Conservation (phyloP, 2,113 vertebrate species). For the Herpailurus yagouaroundi region DNA sequence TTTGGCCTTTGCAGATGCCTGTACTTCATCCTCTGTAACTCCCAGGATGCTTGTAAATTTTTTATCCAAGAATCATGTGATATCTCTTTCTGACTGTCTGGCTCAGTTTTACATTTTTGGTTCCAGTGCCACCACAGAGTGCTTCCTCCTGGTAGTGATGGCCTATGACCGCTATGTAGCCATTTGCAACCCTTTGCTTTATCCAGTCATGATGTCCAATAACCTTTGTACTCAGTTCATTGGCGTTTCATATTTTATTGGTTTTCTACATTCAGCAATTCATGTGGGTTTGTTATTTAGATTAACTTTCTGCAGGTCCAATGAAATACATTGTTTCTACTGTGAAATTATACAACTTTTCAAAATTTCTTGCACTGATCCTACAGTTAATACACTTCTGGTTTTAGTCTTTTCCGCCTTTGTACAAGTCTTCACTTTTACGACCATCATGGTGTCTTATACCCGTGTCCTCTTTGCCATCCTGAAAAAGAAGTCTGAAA, state of each 20-base stretch:
- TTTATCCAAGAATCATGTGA: not conserved
- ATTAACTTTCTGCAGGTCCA: slow-evolving; percentile 53
- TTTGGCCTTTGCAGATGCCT: slow-evolving; percentile 54
- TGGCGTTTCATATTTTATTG: not conserved
- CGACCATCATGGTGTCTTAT: slow-evolving; percentile 57
- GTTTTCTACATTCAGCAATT: slow-evolving; percentile 45
- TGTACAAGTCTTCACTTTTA: slow-evolving; percentile 46
- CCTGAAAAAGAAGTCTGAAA: slow-evolving; percentile 46
- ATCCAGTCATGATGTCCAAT: slow-evolving; percentile 45
- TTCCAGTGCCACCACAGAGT: slow-evolving; percentile 61
- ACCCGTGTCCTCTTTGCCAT: slow-evolving; percentile 31
- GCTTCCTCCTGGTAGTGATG: slow-evolving; percentile 70
- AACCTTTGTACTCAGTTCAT: slow-evolving; percentile 25
- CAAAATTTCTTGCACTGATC: slow-evolving; percentile 69
- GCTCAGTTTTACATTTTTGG: slow-evolving; percentile 53
- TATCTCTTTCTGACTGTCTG: not conserved
- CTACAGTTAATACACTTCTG: slow-evolving; percentile 43
- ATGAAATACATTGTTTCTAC: slow-evolving; percentile 62
- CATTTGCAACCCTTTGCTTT: slow-evolving; percentile 61
- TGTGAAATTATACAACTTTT: slow-evolving; percentile 72
- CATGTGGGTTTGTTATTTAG: slow-evolving; percentile 46
- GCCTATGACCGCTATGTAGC: slow-evolving; percentile 65
- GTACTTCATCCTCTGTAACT: slow-evolving; percentile 38
- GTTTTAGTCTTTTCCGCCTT: slow-evolving; percentile 35
- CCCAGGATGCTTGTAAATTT: slow-evolving; percentile 56